phyloP scores from a whole-genome alignment of 1,140 invertebrate genomes.

The Cyclina sinensis region DNA sequence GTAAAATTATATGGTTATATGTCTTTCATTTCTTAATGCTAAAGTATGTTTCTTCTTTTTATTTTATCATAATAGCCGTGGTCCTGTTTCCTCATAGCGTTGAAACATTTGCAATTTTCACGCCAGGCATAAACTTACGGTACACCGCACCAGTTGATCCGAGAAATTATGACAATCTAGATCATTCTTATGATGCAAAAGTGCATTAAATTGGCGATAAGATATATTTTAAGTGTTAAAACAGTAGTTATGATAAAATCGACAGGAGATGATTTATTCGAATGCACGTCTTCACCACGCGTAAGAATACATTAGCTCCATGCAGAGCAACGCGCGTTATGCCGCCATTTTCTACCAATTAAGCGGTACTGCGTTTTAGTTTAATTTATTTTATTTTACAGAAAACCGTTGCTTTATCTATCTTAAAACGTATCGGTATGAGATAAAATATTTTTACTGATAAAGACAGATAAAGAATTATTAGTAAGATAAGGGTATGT shows the following conservation, averaged over 20 bases:
- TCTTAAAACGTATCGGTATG: conserved; percentile 53
- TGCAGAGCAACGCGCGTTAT: conserved; percentile 1
- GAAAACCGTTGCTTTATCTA: conserved; percentile 41
- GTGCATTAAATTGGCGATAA: conserved; percentile 51
- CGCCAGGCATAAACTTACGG: neutral
- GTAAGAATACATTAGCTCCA: conserved; percentile 39
- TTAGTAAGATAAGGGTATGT: conserved; percentile 35
- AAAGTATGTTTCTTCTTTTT: neutral
- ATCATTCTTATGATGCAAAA: conserved; percentile 39
- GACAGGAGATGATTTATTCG: conserved; percentile 41
- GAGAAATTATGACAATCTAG: conserved; percentile 36
- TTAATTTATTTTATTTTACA: conserved; percentile 47
- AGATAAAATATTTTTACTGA: conserved; percentile 61
- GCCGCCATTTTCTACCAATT: conserved; percentile 47
- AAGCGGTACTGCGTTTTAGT: conserved; percentile 31
- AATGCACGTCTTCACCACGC: conserved; percentile 26
- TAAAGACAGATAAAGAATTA: conserved; percentile 50
- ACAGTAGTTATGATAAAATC: conserved; percentile 31
- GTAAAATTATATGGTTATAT: neutral
- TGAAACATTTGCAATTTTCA: neutral
- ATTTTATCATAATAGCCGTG: neutral
- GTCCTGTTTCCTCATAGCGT: neutral
- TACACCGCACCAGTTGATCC: conserved; percentile 26
- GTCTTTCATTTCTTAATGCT: neutral
- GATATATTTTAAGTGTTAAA: conserved; percentile 56